Conservation (phyloP, 92 coral and sea anemone species). For the Bergia sp. region DNA sequence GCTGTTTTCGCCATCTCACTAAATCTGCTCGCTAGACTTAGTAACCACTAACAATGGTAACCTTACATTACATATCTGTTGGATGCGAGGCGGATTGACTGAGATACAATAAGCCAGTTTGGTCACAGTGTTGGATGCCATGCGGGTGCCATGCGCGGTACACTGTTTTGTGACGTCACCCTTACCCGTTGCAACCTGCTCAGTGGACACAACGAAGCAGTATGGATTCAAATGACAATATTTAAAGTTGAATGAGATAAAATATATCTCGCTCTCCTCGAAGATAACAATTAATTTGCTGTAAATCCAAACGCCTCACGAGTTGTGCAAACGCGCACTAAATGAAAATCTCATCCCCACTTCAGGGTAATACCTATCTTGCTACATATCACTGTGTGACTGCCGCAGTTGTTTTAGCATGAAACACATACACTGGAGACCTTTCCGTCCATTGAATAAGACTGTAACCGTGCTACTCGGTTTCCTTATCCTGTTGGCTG, state of each 20-base stretch:
- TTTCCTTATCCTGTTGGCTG: neutral
- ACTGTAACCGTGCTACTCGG: neutral
- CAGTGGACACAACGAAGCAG: neutral
- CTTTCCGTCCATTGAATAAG: neutral
- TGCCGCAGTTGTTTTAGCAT: constrained; percentile 6
- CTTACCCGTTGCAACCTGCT: constrained; percentile 39
- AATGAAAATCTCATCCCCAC: neutral
- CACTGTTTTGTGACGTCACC: constrained; percentile 19
- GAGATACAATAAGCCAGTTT: neutral
- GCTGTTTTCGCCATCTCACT: too few species aligned
- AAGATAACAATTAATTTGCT: neutral
- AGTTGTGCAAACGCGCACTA: neutral
- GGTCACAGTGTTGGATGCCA: neutral
- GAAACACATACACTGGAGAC: constrained; percentile 1
- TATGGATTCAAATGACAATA: neutral
- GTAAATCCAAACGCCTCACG: neutral
- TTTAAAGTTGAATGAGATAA: constrained; percentile 24
- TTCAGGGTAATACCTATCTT: neutral
- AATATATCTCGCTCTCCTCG: neutral
- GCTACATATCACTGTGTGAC: neutral
- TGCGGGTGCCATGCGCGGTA: neutral
- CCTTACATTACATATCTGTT: too few species aligned
- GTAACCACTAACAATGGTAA: too few species aligned
- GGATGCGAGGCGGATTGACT: too few species aligned
- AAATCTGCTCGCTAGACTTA: too few species aligned